Base-by-base conservation (phyloP, 2,113 vertebrate species). In the Eretmochelys imbricata region DNA sequence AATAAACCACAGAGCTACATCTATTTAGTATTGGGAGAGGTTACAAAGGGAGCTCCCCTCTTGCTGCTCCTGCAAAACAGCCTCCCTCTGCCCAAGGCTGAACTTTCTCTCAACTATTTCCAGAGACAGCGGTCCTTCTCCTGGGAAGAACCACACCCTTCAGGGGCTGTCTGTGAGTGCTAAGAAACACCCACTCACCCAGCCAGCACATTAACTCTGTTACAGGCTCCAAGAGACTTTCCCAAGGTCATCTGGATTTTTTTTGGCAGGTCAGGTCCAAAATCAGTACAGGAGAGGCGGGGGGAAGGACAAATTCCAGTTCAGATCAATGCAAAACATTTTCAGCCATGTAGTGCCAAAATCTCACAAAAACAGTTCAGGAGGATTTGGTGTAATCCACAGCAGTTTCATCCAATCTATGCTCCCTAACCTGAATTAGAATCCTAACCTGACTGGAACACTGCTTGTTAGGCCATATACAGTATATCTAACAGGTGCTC, bases 121-220 rank as follows among this genome's bases (percentile, higher is more conserved):
- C 83, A 0, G 0, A 82, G 84, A 90, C 83, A 82, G 54, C 48
- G 49, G 86, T 95, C 80, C 88, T 91, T 95, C 75, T 51, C 82
- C 89, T 0, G 3, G 59, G 91, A 94, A 69, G 79, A 94, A 80
- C 90, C 91, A 85, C 0, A 0, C 62, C 88, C 94, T 97, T 95
- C 27, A 94, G 88, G 90, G 96, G 93, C 1, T 14, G 59, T 11
- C 85, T 88, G 76, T 46, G 51, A 89, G 17, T 85, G 95, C 94
- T 94, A 94, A 93, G 97, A 90, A 0, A n/a, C 96, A 84, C 91
- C 89, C 90, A 86, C 93, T 96, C 90, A 91, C 54, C 20, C 90
- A 88, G 82, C 42, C 29, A 2, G 59, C 84, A 84, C 75, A 3
- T 90, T 53, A 88, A 29, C 80, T 89, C 0, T 0, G 35, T 90